Evolutionary conservation across 2,113 vertebrate species (phyloP), one percentile per base, ranked within the genome.

Genomic region (Turdus rufiventris): DNA sequence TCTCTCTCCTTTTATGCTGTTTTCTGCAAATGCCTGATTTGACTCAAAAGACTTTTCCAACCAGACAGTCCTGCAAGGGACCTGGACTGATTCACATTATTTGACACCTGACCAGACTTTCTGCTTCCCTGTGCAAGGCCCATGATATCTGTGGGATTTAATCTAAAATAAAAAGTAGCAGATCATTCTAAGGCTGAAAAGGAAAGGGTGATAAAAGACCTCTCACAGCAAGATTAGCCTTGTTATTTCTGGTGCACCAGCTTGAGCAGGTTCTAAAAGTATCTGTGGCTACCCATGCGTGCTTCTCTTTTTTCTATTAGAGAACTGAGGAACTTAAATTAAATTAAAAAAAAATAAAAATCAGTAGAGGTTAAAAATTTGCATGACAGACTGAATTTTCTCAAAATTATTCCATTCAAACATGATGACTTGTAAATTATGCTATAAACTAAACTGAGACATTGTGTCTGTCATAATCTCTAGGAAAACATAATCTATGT

Each of bases 11-110:
- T 81, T 71, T 29, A 26, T 10, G 7, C 5, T 50, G 5, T 62
- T 75, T 93, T 78, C 47, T 84, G 20, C 15, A 66, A 81, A 63
- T 43, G 18, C 5, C 28, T 24, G 9, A 38, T 60, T 83, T 88
- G 38, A 6, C 13, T 33, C 33, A 38, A 23, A 71, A 88, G 18
- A 17, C 6, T 75, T 72, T 85, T 67, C 25, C 29, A 82, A 14
- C 5, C 8, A 1, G 3, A 38, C 56, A 75, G 9, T 18, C 21
- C 36, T 84, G 14, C 17, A 61, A 28, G 12, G 75, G 3, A 29
- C 2, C 15, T 1, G 0, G 5, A 36, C 43, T 60, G 56, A 51
- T 68, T 76, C 19, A 43, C 0, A 0, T 18, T 72, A 50, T 36
- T 50, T 65, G 58, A 72, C 50, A 50, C 18, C 18, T 57, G 21